These are phyloP conservation scores for Panulirus ornatus DNA, from an alignment of 1,140 invertebrate genomes.

Conservation along the genomic window DNA sequence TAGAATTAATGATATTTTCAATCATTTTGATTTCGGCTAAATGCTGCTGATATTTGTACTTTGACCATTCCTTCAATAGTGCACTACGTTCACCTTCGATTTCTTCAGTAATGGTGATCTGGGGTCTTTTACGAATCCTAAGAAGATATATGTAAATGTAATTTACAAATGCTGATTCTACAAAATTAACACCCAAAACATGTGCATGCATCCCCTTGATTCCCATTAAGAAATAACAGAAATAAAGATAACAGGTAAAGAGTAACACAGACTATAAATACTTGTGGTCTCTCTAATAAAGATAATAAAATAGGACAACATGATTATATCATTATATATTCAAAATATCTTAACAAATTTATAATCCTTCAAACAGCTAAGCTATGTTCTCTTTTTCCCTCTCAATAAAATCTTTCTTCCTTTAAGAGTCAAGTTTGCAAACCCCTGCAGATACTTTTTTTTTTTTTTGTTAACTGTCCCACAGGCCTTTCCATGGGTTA, in stretches of 20 bases:
- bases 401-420: background rate
- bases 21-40: constrained; percentile 84
- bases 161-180: no score
- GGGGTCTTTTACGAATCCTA: constrained; percentile 60
- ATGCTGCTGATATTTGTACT: constrained; percentile 84
- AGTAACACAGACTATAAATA: no score
- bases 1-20: constrained; percentile 83
- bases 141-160: background rate
- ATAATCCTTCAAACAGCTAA: no score
- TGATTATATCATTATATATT: no score
- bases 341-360: no score
- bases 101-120: constrained; percentile 17
- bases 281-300: no score
- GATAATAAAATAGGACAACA: no score
- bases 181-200: no score
- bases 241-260: no score
- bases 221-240: no score
- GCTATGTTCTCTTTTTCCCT: background rate
- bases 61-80: constrained; percentile 86
- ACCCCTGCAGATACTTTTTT: background rate
- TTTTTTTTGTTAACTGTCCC: background rate
- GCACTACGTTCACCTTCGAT: constrained; percentile 80
- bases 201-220: no score
- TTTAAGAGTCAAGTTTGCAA: no score
- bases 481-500: background rate